Base-by-base conservation (phyloP, 1,140 invertebrate species). In the Bombus soroeensis region DNA sequence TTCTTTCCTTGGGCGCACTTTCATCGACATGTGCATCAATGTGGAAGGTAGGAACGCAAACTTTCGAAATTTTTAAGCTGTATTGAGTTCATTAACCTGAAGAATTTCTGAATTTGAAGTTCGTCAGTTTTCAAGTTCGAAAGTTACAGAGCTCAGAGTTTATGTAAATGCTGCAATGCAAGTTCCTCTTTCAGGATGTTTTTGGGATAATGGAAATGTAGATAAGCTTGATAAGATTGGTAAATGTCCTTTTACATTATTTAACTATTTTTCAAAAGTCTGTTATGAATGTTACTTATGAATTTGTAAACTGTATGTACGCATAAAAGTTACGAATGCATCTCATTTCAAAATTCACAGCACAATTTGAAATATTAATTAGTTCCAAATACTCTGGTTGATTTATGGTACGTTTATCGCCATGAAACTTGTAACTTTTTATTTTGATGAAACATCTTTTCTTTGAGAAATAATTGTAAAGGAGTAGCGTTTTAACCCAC, bases 41-140 rank as follows among this genome's bases (percentile, higher is more conserved):
- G 32, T 10, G 34, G 13, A 70, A 34, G 10, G 9, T 12, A 68
- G 66, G 6, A 5, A 70, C 4, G 68, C 22, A 70, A 70, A 70
- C 68, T 39, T 22, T 28, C 1, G 70, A 72, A 72, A 41, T 72
- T 72, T 72, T 41, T n/a, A 41, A 72, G 28, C 22, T 15, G 2
- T 28, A 72, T 41, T 37, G 28, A 8, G 28, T 41, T 72, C 37
- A 41, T 72, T 72, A 72, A 41, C 22, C n/a, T 6, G 4, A 41
- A 41, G 70, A n/a, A 72, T 72, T 41, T n/a, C 13, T 72, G 70
- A 72, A 72, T 72, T 72, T 13, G 28, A 72, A 72, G 39, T 72
- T 41, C 39, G 70, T 72, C 70, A n/a, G 70, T 72, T 41, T 13
- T 3, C 10, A 18, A 72, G 70, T 72, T 72, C 12, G 70, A 15